Conservation (phyloP, 2,113 vertebrate species). For the Phylloscopus trochilus region DNA sequence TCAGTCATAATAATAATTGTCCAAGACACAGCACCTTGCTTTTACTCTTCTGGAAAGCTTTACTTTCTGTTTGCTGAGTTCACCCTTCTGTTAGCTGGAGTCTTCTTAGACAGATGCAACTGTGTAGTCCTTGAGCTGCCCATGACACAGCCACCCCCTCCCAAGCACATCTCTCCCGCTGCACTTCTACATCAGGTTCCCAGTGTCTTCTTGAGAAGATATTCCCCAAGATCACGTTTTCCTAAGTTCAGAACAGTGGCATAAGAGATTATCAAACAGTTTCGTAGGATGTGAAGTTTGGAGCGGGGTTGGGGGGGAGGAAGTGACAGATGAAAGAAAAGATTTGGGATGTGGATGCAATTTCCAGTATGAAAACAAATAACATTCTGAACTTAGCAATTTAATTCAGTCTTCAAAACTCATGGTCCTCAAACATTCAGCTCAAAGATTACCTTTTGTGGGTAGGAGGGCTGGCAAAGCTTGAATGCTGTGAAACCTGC, state of each 20-base stretch:
- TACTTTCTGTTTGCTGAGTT: neutral
- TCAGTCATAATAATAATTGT: neutral
- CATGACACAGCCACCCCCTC: neutral
- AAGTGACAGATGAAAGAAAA: neutral
- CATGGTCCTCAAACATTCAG: neutral
- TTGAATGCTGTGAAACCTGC: neutral
- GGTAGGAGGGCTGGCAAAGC: conserved; percentile 6
- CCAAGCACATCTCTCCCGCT: neutral
- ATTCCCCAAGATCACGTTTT: neutral
- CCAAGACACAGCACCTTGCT: neutral
- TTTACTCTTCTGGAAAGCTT: neutral
- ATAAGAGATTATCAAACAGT: neutral
- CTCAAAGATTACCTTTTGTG: neutral
- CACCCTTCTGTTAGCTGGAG: neutral
- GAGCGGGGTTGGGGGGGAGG: neutral
- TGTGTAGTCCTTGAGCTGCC: neutral
- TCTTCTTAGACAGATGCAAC: neutral
- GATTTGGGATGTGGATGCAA: neutral
- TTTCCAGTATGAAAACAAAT: neutral
- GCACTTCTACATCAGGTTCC: neutral
- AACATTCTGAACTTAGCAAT: neutral
- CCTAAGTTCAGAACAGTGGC: neutral
- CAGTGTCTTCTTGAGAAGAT: neutral
- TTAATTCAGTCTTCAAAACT: neutral
- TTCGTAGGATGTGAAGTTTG: neutral